Percentiles rank a stretch among this genome's conserved stretches.
Conservation (phyloP, 2,113 vertebrate species). For the Coregonus clupeaformis region DNA sequence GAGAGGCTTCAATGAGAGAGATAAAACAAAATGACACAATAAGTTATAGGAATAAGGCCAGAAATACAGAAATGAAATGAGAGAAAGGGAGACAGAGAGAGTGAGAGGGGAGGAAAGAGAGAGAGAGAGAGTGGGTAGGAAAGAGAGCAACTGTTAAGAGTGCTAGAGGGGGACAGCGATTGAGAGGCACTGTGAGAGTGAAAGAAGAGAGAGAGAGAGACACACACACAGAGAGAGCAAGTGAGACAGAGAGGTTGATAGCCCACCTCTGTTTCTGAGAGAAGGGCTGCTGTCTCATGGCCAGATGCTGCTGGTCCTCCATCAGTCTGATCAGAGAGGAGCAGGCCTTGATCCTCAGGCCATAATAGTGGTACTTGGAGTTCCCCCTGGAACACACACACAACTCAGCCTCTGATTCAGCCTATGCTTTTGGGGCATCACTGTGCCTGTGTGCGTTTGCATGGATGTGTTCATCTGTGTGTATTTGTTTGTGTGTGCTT, state of each 20-base stretch:
- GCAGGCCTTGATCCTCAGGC: constrained; percentile 89
- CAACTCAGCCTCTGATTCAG: not conserved
- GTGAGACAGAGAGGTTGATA: not conserved
- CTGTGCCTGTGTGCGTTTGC: constrained; percentile 17
- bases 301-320: constrained; percentile 93
- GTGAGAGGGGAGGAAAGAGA: not conserved
- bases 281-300: constrained; percentile 93
- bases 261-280: constrained; percentile 90
- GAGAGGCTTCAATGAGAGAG: not conserved
- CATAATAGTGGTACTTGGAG: constrained; percentile 95
- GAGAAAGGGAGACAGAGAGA: not conserved
- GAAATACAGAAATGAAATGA: not conserved
- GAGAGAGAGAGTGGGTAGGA: too few species aligned
- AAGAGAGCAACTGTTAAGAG: too few species aligned
- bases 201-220: not conserved
- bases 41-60: not conserved
- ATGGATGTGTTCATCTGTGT: constrained; percentile 14
- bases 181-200: not conserved
- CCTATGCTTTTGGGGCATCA: not conserved
- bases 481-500: not conserved
- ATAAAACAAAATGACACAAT: not conserved
- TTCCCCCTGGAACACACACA: constrained; percentile 78
- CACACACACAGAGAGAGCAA: not conserved
- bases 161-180: too few species aligned
- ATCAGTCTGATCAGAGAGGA: constrained; percentile 88